phyloP scores from a whole-genome alignment of 2,797 vertebrate genomes.

The Dicrostonyx torquatus region DNA sequence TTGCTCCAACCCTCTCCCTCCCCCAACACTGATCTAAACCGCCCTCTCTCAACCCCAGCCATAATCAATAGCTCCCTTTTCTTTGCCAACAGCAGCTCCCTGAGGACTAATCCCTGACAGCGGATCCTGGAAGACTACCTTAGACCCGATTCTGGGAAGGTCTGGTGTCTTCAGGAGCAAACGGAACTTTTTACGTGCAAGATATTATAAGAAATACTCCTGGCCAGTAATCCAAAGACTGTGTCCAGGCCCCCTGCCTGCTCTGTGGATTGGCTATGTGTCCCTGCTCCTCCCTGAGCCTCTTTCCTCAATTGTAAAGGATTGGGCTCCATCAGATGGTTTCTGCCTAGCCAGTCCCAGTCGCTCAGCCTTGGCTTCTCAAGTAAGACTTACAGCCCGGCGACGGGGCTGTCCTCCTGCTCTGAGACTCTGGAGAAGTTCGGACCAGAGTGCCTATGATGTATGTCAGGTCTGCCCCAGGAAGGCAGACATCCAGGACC shows the following conservation, averaged over 20 bases:
- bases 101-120: conserved; percentile 57
- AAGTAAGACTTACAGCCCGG: neutral
- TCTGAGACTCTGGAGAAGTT: neutral
- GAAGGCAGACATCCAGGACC: neutral
- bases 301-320: neutral
- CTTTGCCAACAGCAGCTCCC: conserved; percentile 67
- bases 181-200: conserved; percentile 42
- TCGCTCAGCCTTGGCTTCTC: neutral
- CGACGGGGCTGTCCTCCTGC: neutral
- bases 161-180: conserved; percentile 50
- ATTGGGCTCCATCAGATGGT: neutral
- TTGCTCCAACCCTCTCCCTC: neutral
- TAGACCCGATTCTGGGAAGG: conserved; percentile 64
- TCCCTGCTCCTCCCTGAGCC: conserved; percentile 21
- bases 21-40: neutral
- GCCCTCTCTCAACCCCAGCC: neutral
- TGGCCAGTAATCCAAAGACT: conserved; percentile 3
- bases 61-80: conserved; percentile 72
- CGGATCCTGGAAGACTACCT: conserved; percentile 64
- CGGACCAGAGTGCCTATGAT: neutral
- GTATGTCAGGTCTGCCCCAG: neutral
- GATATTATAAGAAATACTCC: neutral
- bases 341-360: neutral
- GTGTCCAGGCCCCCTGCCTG: neutral
- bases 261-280: neutral